A percentile compares a stretch with the other conserved stretches of the same genome.
Evolutionary conservation across 2,888 invertebrate species (phyloP).

Genomic region (Zootermopsis nevadensis): DNA sequence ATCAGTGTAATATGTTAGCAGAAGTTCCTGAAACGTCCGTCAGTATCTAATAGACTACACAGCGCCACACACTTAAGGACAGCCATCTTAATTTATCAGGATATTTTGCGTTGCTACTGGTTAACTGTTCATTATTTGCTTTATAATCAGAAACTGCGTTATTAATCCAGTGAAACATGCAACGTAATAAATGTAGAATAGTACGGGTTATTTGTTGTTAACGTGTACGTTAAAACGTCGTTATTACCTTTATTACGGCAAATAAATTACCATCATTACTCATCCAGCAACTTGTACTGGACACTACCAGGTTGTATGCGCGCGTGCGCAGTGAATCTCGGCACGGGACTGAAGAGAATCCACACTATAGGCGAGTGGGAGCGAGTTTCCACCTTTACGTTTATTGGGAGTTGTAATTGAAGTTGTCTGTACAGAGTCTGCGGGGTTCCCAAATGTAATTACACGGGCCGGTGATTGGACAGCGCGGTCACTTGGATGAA

Average conservation of each 20-base stretch:
- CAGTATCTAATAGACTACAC: too few relatives aligned
- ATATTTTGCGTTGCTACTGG: not conserved
- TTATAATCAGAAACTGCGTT: not conserved
- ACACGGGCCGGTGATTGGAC: slow-evolving; percentile 34
- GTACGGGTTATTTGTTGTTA: not conserved
- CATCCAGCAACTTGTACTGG: slow-evolving; percentile 1
- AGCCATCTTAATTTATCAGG: too few relatives aligned
- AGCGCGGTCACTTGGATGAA: slow-evolving; percentile 10
- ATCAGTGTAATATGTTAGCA: too few relatives aligned
- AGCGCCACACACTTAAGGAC: too few relatives aligned
- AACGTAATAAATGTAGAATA: not conserved
- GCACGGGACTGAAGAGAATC: slow-evolving; percentile 11
- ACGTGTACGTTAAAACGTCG: slow-evolving; percentile 30
- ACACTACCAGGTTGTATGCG: not conserved
- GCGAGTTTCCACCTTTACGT: slow-evolving; percentile 34
- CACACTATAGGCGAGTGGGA: not conserved
- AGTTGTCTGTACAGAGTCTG: slow-evolving; percentile 35
- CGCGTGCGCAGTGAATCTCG: slow-evolving; percentile 10
- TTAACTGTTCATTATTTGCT: not conserved
- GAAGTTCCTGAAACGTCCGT: too few relatives aligned
- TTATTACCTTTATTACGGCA: slow-evolving; percentile 33
- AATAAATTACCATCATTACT: slow-evolving; percentile 35
- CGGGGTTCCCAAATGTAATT: slow-evolving; percentile 43
- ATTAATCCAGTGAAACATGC: not conserved
- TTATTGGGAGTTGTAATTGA: slow-evolving; percentile 45